Evolutionary conservation across 2,888 invertebrate genomes (phyloP), one percentile per base, ranked within the genome.

Genomic region (Platycheirus rosarum): DNA sequence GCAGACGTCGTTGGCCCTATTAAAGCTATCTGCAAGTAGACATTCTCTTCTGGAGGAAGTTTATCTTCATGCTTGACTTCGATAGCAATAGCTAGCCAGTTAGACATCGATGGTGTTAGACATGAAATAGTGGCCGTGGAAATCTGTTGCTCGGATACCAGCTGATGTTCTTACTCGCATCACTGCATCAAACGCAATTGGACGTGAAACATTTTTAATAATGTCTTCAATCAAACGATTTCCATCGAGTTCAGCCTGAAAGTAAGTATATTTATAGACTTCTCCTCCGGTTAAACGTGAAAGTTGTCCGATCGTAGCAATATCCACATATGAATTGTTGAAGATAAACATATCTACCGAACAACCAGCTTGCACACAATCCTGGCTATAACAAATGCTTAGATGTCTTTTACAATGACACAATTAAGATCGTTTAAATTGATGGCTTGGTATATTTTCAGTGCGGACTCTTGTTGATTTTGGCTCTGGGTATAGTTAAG

Each of bases 11-110:
- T 89, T 98, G 95, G 0, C 99, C 99, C 51, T 37, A 99, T 92
- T 13, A 98, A 91, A 2, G 99, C 97, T 4, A 95, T 95, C 91
- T 99, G 99, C 26, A 99, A 92, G 90, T 95, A 97, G 8, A 98
- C 97, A 9, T 97, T 97, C 85, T 98, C 98, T 84, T 98, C 97
- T 84, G 97, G 97, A 0, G 95, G 94, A 32, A 99, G 91, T 89
- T 99, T 99, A 91, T 99, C 99, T 90, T 99, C 99, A 91, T 99
- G 99, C 88, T 98, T 99, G 60, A 99, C 94, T 92, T 99, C 99
- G 51, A 99, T 94, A 66, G 95, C 96, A 46, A 99, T 92, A 0
- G 96, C 95, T 94, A 8, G 98, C 98, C 86, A 99, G 91, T 91
- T 99, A 99, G 87, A 99, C 96, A 91, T 99, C 99, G 0, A 98